A percentile compares a stretch with the other conserved stretches of the same genome.
phyloP scores from a whole-genome alignment of 2,888 invertebrate genomes.

The Pachliopta kotzebuea region DNA sequence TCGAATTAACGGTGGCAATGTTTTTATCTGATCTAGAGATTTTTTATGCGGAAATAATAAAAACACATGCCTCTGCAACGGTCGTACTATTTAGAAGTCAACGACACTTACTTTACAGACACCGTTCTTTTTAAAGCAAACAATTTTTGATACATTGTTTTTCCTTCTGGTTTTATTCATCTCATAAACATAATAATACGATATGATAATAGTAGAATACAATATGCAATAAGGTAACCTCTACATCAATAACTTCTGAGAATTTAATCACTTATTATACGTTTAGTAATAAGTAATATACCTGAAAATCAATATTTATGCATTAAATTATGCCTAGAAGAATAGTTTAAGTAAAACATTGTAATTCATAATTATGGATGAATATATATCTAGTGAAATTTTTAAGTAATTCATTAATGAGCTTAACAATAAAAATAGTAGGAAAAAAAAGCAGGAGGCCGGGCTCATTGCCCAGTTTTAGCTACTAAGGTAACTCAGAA shows the following conservation, averaged over 20 bases:
- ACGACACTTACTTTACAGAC: slow-evolving; percentile 42
- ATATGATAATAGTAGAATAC: no score
- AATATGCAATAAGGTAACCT: no score
- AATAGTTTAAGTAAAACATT: neutral
- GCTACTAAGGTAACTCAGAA: slow-evolving; percentile 52
- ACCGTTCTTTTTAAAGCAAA: slow-evolving; percentile 20
- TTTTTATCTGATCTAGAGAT: slow-evolving; percentile 13
- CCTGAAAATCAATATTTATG: no score
- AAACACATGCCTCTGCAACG: slow-evolving; percentile 42
- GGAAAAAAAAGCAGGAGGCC: slow-evolving; percentile 54
- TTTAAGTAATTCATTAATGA: neutral
- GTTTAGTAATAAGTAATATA: no score
- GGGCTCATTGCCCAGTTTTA: slow-evolving; percentile 75
- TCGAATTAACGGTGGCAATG: neutral
- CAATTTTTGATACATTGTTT: neutral
- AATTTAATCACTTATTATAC: no score
- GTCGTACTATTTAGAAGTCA: slow-evolving; percentile 56
- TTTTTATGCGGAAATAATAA: slow-evolving; percentile 36
- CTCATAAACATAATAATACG: no score
- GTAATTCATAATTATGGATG: neutral
- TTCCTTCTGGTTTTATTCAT: neutral
- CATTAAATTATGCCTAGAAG: neutral
- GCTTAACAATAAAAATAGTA: slow-evolving; percentile 38
- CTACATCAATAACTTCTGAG: neutral
- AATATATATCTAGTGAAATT: no score